Conservation (phyloP, 2,797 vertebrate genomes). For the Scarus forsteni region DNA sequence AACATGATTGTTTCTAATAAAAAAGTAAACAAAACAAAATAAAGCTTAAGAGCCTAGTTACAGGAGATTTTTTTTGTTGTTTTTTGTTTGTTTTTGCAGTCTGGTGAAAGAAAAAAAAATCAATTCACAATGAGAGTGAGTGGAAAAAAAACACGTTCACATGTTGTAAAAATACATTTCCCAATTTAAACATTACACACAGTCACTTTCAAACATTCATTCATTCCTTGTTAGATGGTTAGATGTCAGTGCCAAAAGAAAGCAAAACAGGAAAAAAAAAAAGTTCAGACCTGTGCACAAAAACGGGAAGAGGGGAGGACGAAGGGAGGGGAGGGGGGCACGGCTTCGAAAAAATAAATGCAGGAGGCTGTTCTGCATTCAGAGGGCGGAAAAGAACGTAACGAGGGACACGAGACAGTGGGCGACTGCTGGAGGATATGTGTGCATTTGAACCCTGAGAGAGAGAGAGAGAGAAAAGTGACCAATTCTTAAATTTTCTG, state of each 20-base stretch:
- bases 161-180: slow-evolving; percentile 98
- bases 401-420: slow-evolving; percentile 55
- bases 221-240: slow-evolving; percentile 83
- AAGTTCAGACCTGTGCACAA: slow-evolving; percentile 70
- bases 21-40: slow-evolving; percentile 91
- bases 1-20: slow-evolving; percentile 93
- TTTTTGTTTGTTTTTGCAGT: slow-evolving; percentile 85
- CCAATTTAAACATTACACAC: slow-evolving; percentile 86
- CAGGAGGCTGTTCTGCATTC: slow-evolving; percentile 64
- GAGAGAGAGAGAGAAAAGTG: slow-evolving; percentile 76
- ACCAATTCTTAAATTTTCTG: slow-evolving; percentile 74
- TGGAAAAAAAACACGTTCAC: slow-evolving; percentile 84
- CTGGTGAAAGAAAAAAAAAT: slow-evolving; percentile 84
- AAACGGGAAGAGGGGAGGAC: slow-evolving; percentile 32
- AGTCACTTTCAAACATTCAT: slow-evolving; percentile 84
- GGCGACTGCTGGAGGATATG: slow-evolving; percentile 82
- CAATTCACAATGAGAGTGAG: slow-evolving; percentile 86
- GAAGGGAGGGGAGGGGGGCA: slow-evolving; percentile 22
- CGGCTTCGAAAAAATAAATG: slow-evolving; percentile 59
- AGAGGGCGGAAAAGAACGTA: slow-evolving; percentile 52
- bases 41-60: slow-evolving; percentile 92
- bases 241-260: slow-evolving; percentile 83
- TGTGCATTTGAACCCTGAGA: slow-evolving; percentile 89
- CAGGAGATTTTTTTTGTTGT: slow-evolving; percentile 80
- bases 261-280: slow-evolving; percentile 42